phyloP scores from a whole-genome alignment of 2,113 vertebrate species.

The Tragelaphus imberbis region DNA sequence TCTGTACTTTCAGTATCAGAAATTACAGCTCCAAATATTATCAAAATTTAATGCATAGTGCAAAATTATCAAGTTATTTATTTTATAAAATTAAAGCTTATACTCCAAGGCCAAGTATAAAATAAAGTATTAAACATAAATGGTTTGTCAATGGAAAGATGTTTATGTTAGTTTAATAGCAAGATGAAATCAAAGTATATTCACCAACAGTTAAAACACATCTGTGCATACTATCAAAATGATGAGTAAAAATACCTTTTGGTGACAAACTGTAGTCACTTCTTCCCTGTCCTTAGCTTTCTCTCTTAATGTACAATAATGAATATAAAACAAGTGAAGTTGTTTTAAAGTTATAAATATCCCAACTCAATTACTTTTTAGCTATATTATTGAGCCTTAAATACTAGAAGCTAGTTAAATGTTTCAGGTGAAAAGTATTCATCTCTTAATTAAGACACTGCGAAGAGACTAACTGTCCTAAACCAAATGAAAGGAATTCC shows the following conservation, averaged over 20 bases:
- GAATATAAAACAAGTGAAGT: not conserved
- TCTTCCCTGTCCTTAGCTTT: not conserved
- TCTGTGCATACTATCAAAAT: not conserved
- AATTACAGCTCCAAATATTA: not conserved
- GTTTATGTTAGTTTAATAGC: not conserved
- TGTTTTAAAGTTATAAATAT: not conserved
- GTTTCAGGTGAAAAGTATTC: not conserved
- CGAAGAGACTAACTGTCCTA: not conserved
- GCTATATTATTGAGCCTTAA: not conserved
- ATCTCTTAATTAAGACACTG: not conserved
- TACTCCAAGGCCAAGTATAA: not conserved
- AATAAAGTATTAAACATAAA: not conserved
- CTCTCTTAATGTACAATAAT: not conserved
- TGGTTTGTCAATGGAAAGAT: not conserved
- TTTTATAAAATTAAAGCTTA: not conserved
- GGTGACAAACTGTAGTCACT: not conserved
- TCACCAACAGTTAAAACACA: constrained; percentile 7
- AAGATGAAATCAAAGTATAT: not conserved
- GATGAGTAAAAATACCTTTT: not conserved
- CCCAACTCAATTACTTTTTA: not conserved
- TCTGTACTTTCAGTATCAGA: not conserved
- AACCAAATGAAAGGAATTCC: not conserved
- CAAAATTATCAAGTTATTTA: not conserved
- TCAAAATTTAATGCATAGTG: not conserved
- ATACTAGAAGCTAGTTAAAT: not conserved